Evolutionary conservation across 2,797 vertebrate genomes (phyloP), one percentile per base, ranked within the genome.

Genomic region (Enteromius trimaculatus): DNA sequence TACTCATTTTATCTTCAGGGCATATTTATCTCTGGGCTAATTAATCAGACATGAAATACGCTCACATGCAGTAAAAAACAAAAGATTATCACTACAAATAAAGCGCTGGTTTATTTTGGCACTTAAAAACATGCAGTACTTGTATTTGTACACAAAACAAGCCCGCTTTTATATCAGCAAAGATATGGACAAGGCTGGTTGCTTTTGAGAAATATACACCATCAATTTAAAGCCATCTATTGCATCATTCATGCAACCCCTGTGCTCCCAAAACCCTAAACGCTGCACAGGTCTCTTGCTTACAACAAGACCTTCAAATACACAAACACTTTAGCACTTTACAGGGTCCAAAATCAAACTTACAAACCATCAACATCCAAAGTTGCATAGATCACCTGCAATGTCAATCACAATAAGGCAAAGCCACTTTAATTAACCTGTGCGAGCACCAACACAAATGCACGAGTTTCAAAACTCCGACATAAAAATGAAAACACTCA

Each of bases 141-240:
- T 14, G 8, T 10, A 79, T 66, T 26, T 68, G 21, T 68, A 10
- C 16, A 69, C n/a, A 34, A 55, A 79, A 78, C 49, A 39, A 3
- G 5, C 31, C 62, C 9, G 19, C 47, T 55, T 79, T 37, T 29
- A 79, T 69, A 66, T 79, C 37, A 79, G 21, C 31, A 79, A 23
- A 68, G 77, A 79, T 26, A 26, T 53, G 23, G n/a, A 68, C 64
- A 79, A 5, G 29, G 21, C 44, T 51, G 29, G 42, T 16, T 51
- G 44, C 62, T 53, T 79, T 68, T 23, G 8, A 53, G 37, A 53
- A 66, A 51, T 26, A 11, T 64, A 65, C 47, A 37, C 29, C 29
- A 68, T 79, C 62, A 39, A 7, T 21, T 68, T 65, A 21, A 34
- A 69, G 31, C 8, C 2, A 5, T 26, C 47, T 47, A 69, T 55